Evolutionary conservation across 2,113 vertebrate species (phyloP).

Genomic region (Elgaria multicarinata): DNA sequence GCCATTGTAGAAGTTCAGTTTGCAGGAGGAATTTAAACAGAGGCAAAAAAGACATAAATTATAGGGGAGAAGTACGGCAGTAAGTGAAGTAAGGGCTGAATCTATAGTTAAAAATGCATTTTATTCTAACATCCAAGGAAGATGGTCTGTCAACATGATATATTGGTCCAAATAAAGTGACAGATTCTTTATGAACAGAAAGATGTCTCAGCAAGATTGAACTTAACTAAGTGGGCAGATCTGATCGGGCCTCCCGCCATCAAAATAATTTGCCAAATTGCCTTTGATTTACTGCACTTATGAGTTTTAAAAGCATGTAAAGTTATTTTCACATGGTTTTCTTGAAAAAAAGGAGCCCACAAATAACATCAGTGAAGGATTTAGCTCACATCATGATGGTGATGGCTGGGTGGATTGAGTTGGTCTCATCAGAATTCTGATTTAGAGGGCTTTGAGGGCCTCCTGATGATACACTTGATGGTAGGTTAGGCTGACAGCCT

Average conservation of each 20-base stretch:
- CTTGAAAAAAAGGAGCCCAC: slow-evolving; percentile 7
- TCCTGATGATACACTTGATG: accelerated
- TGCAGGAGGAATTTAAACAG: not conserved
- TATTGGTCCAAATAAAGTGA: slow-evolving; percentile 30
- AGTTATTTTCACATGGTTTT: slow-evolving; percentile 41
- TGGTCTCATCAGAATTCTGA: not conserved
- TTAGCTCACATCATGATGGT: not conserved
- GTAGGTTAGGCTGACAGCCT: no score
- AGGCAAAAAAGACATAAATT: not conserved
- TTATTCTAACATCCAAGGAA: slow-evolving; percentile 29
- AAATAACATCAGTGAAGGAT: slow-evolving; percentile 50
- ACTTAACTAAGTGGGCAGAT: slow-evolving; percentile 25
- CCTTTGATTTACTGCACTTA: slow-evolving; percentile 64
- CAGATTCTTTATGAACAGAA: not conserved
- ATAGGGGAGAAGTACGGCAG: slow-evolving; percentile 27
- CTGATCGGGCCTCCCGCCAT: slow-evolving; percentile 42
- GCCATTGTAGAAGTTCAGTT: not conserved
- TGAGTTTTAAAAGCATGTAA: slow-evolving; percentile 67
- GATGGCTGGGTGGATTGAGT: not conserved
- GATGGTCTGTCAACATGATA: accelerated
- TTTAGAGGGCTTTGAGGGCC: not conserved
- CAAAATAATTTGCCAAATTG: slow-evolving; percentile 56
- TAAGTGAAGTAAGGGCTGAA: slow-evolving; percentile 42
- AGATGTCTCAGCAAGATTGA: slow-evolving; percentile 34
- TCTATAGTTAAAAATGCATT: not conserved